Conservation (phyloP, 1,140 invertebrate genomes). For the Brachionus koreanus region DNA sequence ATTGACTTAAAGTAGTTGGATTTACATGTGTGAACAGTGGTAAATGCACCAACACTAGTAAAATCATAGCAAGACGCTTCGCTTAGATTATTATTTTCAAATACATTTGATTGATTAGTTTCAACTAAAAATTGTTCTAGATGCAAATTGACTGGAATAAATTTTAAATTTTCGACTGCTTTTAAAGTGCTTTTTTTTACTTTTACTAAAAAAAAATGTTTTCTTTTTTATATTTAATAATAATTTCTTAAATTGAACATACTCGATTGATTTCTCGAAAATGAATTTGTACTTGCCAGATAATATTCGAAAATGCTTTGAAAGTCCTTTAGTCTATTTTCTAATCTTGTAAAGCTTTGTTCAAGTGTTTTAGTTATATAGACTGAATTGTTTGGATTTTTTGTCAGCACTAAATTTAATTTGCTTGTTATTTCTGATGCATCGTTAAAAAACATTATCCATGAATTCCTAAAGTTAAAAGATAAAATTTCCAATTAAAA, state of each 20-base stretch:
- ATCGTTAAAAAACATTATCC: constrained; percentile 11
- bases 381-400: neutral
- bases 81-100: neutral
- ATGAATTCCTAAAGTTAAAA: neutral
- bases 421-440: neutral
- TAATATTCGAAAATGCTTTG: constrained; percentile 29
- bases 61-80: constrained; percentile 30
- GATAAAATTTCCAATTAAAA: too few species aligned
- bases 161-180: constrained; percentile 32
- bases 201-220: neutral
- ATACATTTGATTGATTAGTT: neutral
- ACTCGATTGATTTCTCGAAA: neutral
- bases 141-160: constrained; percentile 39
- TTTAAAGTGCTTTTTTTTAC: constrained; percentile 29
- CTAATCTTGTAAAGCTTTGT: neutral
- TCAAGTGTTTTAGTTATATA: neutral
- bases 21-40: constrained; percentile 23
- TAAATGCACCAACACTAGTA: constrained; percentile 40
- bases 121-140: constrained; percentile 39
- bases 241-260: neutral
- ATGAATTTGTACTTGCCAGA: neutral
- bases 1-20: neutral
- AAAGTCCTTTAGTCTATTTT: neutral
- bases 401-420: neutral
- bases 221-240: neutral